Percentiles rank a stretch among this genome's conserved stretches.
Evolutionary conservation across 1,140 invertebrate genomes (phyloP).

Genomic region (Plodia interpunctella): DNA sequence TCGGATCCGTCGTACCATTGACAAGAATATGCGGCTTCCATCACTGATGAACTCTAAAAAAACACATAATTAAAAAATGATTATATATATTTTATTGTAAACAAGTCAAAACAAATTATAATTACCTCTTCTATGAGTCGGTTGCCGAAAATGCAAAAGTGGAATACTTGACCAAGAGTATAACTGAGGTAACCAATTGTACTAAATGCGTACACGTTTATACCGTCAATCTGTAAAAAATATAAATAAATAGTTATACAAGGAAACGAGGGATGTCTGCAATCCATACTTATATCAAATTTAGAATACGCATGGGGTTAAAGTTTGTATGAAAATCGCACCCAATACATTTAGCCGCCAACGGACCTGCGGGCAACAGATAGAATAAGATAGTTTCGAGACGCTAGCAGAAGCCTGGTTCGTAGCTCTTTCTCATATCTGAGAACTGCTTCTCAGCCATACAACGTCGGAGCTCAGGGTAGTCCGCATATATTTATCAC

Average conservation of each 20-base stretch:
- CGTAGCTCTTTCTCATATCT: no score
- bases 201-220: slow-evolving; percentile 86
- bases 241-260: background rate
- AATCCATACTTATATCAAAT: background rate
- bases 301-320: no score
- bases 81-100: no score
- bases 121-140: slow-evolving; percentile 89
- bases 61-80: no score
- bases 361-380: no score
- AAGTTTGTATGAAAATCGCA: no score
- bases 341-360: no score
- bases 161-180: slow-evolving; percentile 88
- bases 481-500: background rate
- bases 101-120: slow-evolving; percentile 14
- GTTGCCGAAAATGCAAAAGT: slow-evolving; percentile 91
- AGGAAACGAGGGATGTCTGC: no score
- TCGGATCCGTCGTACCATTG: slow-evolving; percentile 93
- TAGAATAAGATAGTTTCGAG: no score
- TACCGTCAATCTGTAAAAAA: slow-evolving; percentile 80
- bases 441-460: no score
- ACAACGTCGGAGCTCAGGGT: no score
- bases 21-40: slow-evolving; percentile 92
- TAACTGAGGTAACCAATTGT: slow-evolving; percentile 88
- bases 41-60: slow-evolving; percentile 88
- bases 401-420: no score